These are phyloP conservation scores for Paralvinella palmiformis DNA, from an alignment of 1,140 invertebrate genomes.

Conservation along the genomic window DNA sequence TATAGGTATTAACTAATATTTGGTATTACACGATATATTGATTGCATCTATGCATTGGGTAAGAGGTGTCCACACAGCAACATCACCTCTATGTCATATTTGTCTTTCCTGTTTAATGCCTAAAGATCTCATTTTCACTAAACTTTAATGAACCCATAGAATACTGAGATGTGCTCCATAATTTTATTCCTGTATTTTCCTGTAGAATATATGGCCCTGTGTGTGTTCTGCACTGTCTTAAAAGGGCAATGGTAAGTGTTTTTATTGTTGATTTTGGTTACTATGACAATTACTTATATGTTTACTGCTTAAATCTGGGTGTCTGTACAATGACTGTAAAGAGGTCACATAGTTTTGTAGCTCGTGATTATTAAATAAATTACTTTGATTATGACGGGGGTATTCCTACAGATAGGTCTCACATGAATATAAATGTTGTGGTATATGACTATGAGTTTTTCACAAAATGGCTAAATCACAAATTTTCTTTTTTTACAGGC, in stretches of 20 bases:
- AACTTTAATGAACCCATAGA: too few species aligned
- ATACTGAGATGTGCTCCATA: too few species aligned
- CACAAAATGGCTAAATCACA: not conserved
- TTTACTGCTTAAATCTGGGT: not conserved
- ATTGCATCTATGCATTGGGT: too few species aligned
- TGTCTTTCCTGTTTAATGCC: too few species aligned
- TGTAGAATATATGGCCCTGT: slow-evolving; percentile 69
- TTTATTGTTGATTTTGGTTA: not conserved
- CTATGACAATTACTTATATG: not conserved
- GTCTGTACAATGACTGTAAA: slow-evolving; percentile 7
- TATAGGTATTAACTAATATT: too few species aligned
- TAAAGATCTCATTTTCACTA: too few species aligned
- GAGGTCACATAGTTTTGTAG: too few species aligned
- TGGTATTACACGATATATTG: too few species aligned
- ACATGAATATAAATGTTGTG: slow-evolving; percentile 63
- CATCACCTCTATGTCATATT: too few species aligned
- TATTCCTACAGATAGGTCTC: slow-evolving; percentile 70
- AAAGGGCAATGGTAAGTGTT: slow-evolving; percentile 52
- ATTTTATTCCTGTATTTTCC: slow-evolving; percentile 24
- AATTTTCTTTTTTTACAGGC: not conserved
- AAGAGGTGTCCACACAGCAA: too few species aligned
- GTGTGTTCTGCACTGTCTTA: slow-evolving; percentile 70
- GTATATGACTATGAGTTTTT: slow-evolving; percentile 22
- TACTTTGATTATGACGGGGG: too few species aligned
- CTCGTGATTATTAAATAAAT: too few species aligned